Base-by-base conservation (phyloP, 2,113 vertebrate species). In the Crocuta crocuta region DNA sequence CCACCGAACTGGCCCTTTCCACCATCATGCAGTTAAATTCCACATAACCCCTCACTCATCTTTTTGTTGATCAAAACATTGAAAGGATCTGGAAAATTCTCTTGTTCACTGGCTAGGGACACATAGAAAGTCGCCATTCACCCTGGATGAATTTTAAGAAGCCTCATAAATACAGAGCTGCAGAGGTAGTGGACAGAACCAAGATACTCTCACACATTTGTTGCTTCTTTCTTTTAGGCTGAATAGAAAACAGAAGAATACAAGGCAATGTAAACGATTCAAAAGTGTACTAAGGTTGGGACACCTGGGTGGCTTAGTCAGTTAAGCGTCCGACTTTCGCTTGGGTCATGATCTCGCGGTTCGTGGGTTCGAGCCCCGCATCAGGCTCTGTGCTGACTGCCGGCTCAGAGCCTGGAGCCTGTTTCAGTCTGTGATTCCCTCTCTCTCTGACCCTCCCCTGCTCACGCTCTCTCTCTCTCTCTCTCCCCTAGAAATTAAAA, bases 1-100 rank as follows among this genome's bases (percentile, higher is more conserved):
- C 43, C 88, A 90, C 11, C 8, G n/a, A 71, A 73, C 6, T 43
- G 50, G 19, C 58, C 35, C 81, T 63, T 93, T 71, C 13, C 83
- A 94, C 23, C 33, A 53, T 71, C 28, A 71, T 5, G 2, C 73
- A 80, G 55, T 10, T 89, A 50, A 76, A 97, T 96, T 94, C 23
- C 70, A 97, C 79, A 94, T 68, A 89, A 86, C 24, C 28, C 9
- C 70, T 83, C 45, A 55, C 53, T 93, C 74, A 96, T 70, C 71
- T 95, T 83, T 63, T 24, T 81, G 50, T 81, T 91, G 79, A 93
- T 79, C 58, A 92, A 92, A 96, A 95, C 87, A 89, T 0, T 63
- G 15, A 85, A 89, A 90, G 55, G 48, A 95, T 79, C 90, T 61
- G 86, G 21, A 43, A 90, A 71, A 87, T 80, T 88, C 11, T n/a